Conservation (phyloP, 1,140 invertebrate species). For the Eubasilissa regina region DNA sequence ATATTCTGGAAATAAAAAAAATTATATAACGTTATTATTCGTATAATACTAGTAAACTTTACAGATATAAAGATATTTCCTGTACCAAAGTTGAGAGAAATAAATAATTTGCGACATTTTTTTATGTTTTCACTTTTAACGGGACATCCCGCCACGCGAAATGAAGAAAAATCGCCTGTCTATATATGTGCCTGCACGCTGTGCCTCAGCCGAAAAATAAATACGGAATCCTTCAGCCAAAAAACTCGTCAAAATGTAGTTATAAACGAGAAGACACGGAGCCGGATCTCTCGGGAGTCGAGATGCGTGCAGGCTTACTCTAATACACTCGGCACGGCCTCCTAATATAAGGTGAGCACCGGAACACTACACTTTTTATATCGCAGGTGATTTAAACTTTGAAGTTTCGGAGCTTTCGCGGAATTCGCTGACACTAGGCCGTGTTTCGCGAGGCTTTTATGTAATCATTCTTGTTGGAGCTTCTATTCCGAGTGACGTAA, state of each 20-base stretch:
- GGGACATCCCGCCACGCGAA: background rate
- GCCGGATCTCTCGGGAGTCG: slow-evolving; percentile 15
- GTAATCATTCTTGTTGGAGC: slow-evolving; percentile 42
- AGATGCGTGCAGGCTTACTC: slow-evolving; percentile 40
- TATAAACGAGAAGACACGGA: slow-evolving; percentile 44
- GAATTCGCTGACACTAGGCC: slow-evolving; percentile 34
- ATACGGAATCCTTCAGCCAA: slow-evolving; percentile 40
- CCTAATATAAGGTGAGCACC: slow-evolving; percentile 31
- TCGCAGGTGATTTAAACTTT: slow-evolving; percentile 45
- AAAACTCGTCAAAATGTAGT: slow-evolving; percentile 52
- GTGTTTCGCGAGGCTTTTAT: slow-evolving; percentile 40
- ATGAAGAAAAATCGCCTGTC: slow-evolving; percentile 20
- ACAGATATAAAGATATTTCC: too few relatives aligned
- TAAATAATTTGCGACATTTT: too few relatives aligned
- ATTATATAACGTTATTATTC: too few relatives aligned
- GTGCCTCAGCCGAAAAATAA: slow-evolving; percentile 35
- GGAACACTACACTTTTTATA: slow-evolving; percentile 42
- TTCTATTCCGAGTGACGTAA: slow-evolving; percentile 30
- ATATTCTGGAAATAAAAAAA: too few relatives aligned
- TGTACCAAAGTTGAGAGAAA: too few relatives aligned
- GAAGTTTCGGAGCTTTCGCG: slow-evolving; percentile 38
- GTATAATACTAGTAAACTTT: too few relatives aligned
- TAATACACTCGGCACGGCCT: slow-evolving; percentile 40
- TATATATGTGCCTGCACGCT: background rate
- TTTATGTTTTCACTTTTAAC: background rate